phyloP scores from a whole-genome alignment of 2,797 vertebrate species.

The Malurus leucopterus region DNA sequence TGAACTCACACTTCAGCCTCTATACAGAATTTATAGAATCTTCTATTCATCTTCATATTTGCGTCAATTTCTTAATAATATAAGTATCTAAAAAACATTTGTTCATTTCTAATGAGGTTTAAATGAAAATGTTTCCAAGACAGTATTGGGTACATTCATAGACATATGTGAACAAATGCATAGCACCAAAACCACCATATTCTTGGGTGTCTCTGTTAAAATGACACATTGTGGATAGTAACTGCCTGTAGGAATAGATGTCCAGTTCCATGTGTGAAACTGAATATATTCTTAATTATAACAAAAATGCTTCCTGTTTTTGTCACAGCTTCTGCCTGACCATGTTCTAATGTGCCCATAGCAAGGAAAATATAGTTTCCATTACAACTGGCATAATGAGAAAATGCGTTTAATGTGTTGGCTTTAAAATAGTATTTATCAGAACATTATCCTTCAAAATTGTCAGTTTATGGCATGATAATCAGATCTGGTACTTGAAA shows the following conservation, averaged over 20 bases:
- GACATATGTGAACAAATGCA: background rate
- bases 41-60: background rate
- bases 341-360: background rate
- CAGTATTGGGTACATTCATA: background rate
- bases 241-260: constrained; percentile 1
- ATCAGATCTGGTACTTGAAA: constrained; percentile 53
- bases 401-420: constrained; percentile 15
- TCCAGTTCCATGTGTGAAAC: background rate
- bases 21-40: background rate
- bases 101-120: background rate
- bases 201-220: background rate
- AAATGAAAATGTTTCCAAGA: background rate
- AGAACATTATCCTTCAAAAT: constrained; percentile 35
- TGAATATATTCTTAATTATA: constrained; percentile 17
- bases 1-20: background rate
- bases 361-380: constrained; percentile 50
- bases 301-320: constrained; percentile 1
- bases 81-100: background rate
- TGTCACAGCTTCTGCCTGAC: constrained; percentile 11
- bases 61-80: background rate
- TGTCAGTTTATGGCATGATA: constrained; percentile 42
- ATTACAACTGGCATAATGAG: constrained; percentile 37
- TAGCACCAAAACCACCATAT: background rate
- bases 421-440: constrained; percentile 44
- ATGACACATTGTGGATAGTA: rapidly evolving